phyloP scores from a whole-genome alignment of 2,888 invertebrate species.

The Crocallis elinguaria region DNA sequence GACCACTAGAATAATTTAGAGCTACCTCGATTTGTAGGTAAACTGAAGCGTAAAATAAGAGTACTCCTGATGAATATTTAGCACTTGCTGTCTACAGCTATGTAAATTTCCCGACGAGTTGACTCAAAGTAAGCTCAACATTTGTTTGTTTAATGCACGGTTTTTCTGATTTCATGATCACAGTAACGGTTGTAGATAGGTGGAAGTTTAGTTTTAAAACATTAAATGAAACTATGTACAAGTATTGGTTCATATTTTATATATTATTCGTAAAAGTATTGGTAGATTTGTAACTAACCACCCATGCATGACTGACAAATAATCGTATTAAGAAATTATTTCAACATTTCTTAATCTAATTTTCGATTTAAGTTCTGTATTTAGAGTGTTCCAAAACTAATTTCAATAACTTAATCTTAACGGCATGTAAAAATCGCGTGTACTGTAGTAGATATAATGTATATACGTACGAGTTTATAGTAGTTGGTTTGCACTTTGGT shows the following conservation, averaged over 20 bases:
- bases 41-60: conserved; percentile 61
- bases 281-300: conserved; percentile 48
- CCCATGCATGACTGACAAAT: conserved; percentile 13
- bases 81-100: conserved; percentile 31
- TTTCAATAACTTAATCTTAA: conserved; percentile 4
- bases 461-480: conserved; percentile 24
- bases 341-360: background rate
- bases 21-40: conserved; percentile 57
- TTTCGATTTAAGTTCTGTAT: conserved; percentile 3
- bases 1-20: conserved; percentile 18
- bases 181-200: conserved; percentile 2
- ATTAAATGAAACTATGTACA: background rate
- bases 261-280: conserved; percentile 19
- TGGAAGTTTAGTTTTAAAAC: conserved; percentile 13
- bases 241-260: background rate
- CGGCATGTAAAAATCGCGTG: conserved; percentile 45
- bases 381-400: conserved; percentile 11
- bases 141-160: conserved; percentile 16
- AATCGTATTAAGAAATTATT: conserved; percentile 1
- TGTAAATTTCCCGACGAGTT: conserved; percentile 31
- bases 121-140: conserved; percentile 31
- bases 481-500: conserved; percentile 60
- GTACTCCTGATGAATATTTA: conserved; percentile 62
- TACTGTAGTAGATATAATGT: conserved; percentile 26
- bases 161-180: conserved; percentile 9